These are phyloP conservation scores for Zootoca vivipara DNA, from an alignment of 2,113 vertebrate genomes.

Conservation along the genomic window DNA sequence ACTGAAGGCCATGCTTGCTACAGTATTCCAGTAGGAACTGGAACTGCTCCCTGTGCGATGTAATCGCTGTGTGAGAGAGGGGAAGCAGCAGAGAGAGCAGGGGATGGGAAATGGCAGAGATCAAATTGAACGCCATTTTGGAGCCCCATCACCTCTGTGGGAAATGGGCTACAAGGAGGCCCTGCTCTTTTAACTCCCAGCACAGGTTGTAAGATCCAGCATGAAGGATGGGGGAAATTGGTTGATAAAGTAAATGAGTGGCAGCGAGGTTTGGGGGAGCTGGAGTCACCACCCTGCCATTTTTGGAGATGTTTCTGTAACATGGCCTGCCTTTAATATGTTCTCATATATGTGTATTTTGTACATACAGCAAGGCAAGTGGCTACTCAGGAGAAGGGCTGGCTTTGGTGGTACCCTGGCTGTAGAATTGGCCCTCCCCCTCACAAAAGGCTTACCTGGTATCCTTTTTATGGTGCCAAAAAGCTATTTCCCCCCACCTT, in stretches of 20 bases:
- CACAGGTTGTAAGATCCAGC: not conserved
- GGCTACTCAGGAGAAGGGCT: too few relatives aligned
- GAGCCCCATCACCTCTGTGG: not conserved
- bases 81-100: not conserved
- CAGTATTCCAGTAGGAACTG: constrained; percentile 40
- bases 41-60: constrained; percentile 13
- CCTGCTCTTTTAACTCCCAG: not conserved
- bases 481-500: too few relatives aligned
- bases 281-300: not conserved
- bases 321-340: not conserved
- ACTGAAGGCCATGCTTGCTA: constrained; percentile 26
- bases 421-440: too few relatives aligned
- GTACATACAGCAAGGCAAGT: not conserved
- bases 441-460: too few relatives aligned
- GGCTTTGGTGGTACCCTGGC: too few relatives aligned
- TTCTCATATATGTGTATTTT: not conserved
- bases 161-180: not conserved
- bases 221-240: not conserved
- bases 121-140: not conserved
- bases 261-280: not conserved
- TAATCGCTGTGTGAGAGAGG: not conserved
- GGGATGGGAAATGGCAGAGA: not conserved
- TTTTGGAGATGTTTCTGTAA: not conserved
- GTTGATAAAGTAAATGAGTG: not conserved
- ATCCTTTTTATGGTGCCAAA: too few relatives aligned